phyloP scores from a whole-genome alignment of 2,888 invertebrate species.

The Acleris holmiana region DNA sequence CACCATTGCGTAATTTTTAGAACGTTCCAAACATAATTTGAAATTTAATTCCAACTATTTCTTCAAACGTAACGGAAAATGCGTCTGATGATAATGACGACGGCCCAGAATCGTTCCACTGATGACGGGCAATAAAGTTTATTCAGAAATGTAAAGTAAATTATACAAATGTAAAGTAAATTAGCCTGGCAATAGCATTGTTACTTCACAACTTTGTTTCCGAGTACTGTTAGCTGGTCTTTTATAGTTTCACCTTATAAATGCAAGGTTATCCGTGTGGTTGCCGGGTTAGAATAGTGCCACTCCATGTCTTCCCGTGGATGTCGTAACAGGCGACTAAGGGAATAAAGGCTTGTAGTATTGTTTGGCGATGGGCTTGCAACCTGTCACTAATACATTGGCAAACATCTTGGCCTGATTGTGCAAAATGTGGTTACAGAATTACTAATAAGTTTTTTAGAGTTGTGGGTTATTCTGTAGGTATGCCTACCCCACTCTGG shows the following conservation, averaged over 20 bases:
- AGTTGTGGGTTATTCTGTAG: too few species aligned
- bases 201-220: conserved; percentile 34
- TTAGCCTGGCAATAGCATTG: conserved; percentile 32
- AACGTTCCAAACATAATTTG: conserved; percentile 24
- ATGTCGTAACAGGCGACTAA: too few species aligned
- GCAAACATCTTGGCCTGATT: too few species aligned
- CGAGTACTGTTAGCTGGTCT: conserved; percentile 23
- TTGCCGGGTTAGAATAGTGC: too few species aligned
- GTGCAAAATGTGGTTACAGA: too few species aligned
- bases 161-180: conserved; percentile 35
- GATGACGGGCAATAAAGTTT: conserved; percentile 38
- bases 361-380: too few species aligned
- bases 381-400: too few species aligned
- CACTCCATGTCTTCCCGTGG: too few species aligned
- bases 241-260: conserved; percentile 12
- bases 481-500: too few species aligned
- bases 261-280: too few species aligned
- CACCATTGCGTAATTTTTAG: conserved; percentile 23
- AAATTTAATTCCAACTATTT: conserved; percentile 32
- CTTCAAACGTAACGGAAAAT: conserved; percentile 32
- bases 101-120: conserved; percentile 18
- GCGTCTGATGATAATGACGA: conserved; percentile 34
- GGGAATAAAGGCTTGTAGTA: too few species aligned
- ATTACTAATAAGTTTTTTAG: too few species aligned
- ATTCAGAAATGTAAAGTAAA: conserved; percentile 36